Base-by-base conservation (phyloP, 2,888 invertebrate species). In the Plebejus melissa region DNA sequence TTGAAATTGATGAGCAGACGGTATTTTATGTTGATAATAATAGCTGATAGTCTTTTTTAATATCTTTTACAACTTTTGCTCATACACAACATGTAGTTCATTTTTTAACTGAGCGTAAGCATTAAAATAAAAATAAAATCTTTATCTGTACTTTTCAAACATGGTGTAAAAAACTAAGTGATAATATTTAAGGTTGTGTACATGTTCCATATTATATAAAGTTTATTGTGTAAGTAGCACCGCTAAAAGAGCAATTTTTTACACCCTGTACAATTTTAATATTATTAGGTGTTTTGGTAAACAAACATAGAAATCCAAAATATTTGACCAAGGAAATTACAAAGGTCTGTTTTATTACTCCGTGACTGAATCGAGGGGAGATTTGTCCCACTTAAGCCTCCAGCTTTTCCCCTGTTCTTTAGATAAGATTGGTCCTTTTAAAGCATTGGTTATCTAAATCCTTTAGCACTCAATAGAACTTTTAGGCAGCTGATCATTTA, bases 361-460 rank as follows among this genome's bases (percentile, higher is more conserved):
- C 90, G 91, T 90, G 93, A 93, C 91, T 88, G 89, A 92, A 88
- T 90, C 88, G 87, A 86, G 90, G 87, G 87, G 87, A 91, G 88
- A 91, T 93, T 92, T 91, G 90, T 93, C 90, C 87, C 84, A 83
- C 86, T 88, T 90, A 91, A 92, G 87, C 91, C 90, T 83, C 86
- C 86, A 87, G 86, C 87, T 89, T 88, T 90, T 89, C 89, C 84
- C 88, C 87, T 89, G 88, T 88, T 86, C 89, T 90, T 90, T 90
- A 87, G 89, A 86, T 86, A 83, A 88, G 87, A 88, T 88, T 87
- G 84, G 90, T 85, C 88, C 89, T 88, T 90, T 87, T 83, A 83
- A 84, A 86, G 85, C 87, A 87, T 90, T 87, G 83, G 85, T 84
- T 82, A 82, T 83, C 86, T 89, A 91, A 91, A 91, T 89, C 91